Evolutionary conservation across 2,797 vertebrate genomes (phyloP).

Genomic region (Monodelphis domestica): DNA sequence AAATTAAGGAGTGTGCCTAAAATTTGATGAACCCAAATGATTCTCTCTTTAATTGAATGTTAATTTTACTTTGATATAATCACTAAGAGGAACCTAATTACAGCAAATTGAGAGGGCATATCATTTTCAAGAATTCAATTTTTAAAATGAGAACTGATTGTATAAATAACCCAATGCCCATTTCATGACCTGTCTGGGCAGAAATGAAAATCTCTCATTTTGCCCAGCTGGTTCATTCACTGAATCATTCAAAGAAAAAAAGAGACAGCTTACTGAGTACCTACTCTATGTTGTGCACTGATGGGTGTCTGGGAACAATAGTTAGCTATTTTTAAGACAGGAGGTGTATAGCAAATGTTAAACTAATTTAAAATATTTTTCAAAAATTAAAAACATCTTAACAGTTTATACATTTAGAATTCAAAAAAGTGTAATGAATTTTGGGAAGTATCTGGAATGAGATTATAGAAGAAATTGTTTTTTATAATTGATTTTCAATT

Average conservation of each 20-base stretch:
- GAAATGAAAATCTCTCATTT: background rate
- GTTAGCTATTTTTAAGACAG: background rate
- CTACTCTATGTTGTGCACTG: background rate
- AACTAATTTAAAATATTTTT: background rate
- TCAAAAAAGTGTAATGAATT: background rate
- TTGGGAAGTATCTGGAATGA: background rate
- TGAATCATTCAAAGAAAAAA: background rate
- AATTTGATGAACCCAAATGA: background rate
- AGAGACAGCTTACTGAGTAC: background rate
- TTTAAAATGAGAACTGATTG: background rate
- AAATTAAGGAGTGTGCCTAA: background rate
- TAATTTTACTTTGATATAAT: background rate
- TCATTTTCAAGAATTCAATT: background rate
- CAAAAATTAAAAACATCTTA: background rate
- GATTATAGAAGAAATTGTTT: background rate
- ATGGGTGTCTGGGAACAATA: background rate
- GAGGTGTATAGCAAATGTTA: background rate
- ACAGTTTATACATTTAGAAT: background rate
- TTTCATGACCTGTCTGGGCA: background rate
- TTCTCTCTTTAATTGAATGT: background rate
- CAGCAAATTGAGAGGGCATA: background rate
- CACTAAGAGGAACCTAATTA: background rate
- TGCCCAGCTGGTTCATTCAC: background rate
- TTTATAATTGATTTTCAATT: slow-evolving; percentile 7
- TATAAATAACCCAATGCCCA: background rate